Conservation (phyloP, 1,140 invertebrate genomes). For the Drosophila arawakana region DNA sequence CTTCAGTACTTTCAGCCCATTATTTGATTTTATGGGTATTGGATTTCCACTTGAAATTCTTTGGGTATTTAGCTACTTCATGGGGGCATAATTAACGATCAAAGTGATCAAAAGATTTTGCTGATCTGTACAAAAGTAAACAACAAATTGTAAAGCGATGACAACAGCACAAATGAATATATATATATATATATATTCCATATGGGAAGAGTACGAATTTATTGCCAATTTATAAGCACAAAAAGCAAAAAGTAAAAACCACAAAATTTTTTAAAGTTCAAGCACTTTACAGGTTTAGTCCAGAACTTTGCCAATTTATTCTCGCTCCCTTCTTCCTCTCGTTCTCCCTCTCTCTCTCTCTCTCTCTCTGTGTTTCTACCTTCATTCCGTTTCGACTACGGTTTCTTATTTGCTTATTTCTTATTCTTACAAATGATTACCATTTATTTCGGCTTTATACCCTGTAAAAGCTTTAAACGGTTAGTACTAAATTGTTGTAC, state of each 20-base stretch:
- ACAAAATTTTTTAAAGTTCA: constrained; percentile 58
- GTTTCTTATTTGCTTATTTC: constrained; percentile 1
- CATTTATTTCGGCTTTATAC: constrained; percentile 1
- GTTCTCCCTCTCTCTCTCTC: too few relatives aligned
- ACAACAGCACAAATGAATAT: constrained; percentile 21
- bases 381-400: neutral
- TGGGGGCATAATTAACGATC: neutral
- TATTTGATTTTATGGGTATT: neutral
- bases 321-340: neutral
- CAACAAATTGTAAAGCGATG: constrained; percentile 23
- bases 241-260: constrained; percentile 28
- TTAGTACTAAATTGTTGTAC: too few relatives aligned
- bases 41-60: neutral
- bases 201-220: constrained; percentile 17
- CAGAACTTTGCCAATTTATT: constrained; percentile 8
- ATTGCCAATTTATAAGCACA: constrained; percentile 55
- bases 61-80: neutral
- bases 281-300: constrained; percentile 71
- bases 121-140: constrained; percentile 22
- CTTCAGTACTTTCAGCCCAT: too few relatives aligned
- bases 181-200: constrained; percentile 1
- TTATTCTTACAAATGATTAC: neutral
- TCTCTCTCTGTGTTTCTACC: neutral
- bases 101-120: constrained; percentile 18
- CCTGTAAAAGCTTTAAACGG: neutral